Conservation (phyloP, 2,113 vertebrate species). For the Sialia sialis region DNA sequence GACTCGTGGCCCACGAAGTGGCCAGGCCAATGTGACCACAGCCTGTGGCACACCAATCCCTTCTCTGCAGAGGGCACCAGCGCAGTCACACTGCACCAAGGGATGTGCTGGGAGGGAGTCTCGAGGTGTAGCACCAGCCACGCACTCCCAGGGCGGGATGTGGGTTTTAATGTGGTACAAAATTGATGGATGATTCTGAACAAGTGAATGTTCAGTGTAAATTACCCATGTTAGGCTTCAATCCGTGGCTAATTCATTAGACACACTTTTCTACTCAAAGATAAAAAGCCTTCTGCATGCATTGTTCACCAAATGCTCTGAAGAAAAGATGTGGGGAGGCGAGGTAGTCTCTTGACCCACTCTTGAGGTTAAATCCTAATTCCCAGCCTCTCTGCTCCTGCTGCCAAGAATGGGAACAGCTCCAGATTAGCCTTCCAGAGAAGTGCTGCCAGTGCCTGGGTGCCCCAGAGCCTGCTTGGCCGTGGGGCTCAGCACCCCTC, state of each 20-base stretch:
- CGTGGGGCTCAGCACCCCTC: rapidly evolving
- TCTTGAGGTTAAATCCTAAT: slow-evolving; percentile 4
- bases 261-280: slow-evolving; percentile 45
- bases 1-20: rapidly evolving
- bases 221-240: slow-evolving; percentile 52
- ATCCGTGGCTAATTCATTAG: slow-evolving; percentile 56
- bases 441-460: neutral
- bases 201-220: slow-evolving; percentile 6
- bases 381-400: neutral
- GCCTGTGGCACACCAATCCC: rapidly evolving
- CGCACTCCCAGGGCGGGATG: neutral
- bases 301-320: slow-evolving; percentile 13
- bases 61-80: neutral
- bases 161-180: slow-evolving; percentile 31
- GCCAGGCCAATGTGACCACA: rapidly evolving
- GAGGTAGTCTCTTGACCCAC: neutral
- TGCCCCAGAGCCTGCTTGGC: rapidly evolving
- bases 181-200: slow-evolving; percentile 53
- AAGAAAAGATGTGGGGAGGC: slow-evolving; percentile 12
- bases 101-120: neutral
- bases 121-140: rapidly evolving
- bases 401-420: neutral
- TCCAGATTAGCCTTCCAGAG: neutral
- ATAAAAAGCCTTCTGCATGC: slow-evolving; percentile 16
- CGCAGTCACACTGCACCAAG: rapidly evolving